Evolutionary conservation across 2,888 invertebrate species (phyloP), one percentile per base, ranked within the genome.

Genomic region (Leptinotarsa haldemani): DNA sequence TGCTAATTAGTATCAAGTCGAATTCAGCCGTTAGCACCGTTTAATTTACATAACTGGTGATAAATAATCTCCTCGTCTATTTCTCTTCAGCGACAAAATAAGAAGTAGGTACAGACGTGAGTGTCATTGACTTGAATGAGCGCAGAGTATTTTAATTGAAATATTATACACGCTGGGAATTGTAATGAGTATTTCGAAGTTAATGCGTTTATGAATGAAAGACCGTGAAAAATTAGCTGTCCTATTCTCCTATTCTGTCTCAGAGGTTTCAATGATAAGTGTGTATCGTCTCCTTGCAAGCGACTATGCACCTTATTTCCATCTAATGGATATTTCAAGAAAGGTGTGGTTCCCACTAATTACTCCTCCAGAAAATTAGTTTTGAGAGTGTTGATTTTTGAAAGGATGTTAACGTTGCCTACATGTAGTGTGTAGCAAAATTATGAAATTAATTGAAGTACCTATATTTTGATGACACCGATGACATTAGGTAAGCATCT

Each of bases 101-200:
- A 61, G 40, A 61, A 61, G 30, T 30, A 30, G 30, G 30, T 25
- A 30, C 61, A 25, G 40, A 61, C 40, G 40, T 25, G 61, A 61
- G 40, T 61, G 61, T 61, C 61, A 61, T 61, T 61, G 61, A 61
- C 61, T 61, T 25, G 30, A 61, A 61, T 40, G 40, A 61, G 61
- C 61, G 40, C n/a, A 61, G 61, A 40, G 30, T 61, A 61, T 61
- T 61, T 61, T 61, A 61, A 61, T 61, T 61, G 61, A 61, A 61
- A 30, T 61, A 61, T 61, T 61, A 61, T 61, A 61, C 61, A 61
- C n/a, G 61, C 61, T 30, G 61, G 18, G 61, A 61, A 61, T 61
- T 30, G 61, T 61, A 61, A 61, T 61, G 61, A 61, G 61, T 61
- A 30, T 61, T 61, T 40, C 61, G 30, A 30, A 61, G 61, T n/a